Evolutionary conservation across 2,888 invertebrate species (phyloP).

Genomic region (Tiliacea aurago): DNA sequence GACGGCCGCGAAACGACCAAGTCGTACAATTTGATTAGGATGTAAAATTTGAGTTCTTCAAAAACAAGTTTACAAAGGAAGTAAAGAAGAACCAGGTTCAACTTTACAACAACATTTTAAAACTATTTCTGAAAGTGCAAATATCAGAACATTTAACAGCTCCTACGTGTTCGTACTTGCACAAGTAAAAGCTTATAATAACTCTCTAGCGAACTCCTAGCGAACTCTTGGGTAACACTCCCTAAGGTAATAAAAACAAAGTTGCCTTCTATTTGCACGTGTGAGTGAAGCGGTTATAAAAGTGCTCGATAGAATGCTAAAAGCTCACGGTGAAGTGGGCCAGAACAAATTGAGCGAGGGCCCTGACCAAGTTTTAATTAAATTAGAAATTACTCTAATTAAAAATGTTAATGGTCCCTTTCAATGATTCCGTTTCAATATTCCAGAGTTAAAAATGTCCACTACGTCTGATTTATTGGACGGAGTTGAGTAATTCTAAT

Average conservation of each 20-base stretch:
- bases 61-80: not conserved
- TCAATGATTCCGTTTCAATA: conserved; percentile 61
- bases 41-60: not conserved
- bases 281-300: conserved; percentile 50
- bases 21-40: too few relatives aligned
- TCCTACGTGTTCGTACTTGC: not conserved
- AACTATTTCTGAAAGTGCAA: conserved; percentile 1
- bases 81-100: not conserved
- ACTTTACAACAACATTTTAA: not conserved
- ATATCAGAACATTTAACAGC: conserved; percentile 4
- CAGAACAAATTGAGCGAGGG: conserved; percentile 49
- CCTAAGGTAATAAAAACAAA: conserved; percentile 54
- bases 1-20: too few relatives aligned
- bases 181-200: conserved; percentile 34
- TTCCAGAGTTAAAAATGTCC: conserved; percentile 51
- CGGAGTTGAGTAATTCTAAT: conserved; percentile 43
- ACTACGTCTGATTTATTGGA: conserved; percentile 48
- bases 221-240: conserved; percentile 7
- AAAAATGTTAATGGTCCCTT: conserved; percentile 59
- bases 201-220: conserved; percentile 22
- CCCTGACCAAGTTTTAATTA: conserved; percentile 65
- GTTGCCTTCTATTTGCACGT: conserved; percentile 45
- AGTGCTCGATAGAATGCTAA: conserved; percentile 45
- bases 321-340: conserved; percentile 45
- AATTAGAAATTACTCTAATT: conserved; percentile 67